Base-by-base conservation (phyloP, 2,888 invertebrate species). In the Conops quadrifasciatus region DNA sequence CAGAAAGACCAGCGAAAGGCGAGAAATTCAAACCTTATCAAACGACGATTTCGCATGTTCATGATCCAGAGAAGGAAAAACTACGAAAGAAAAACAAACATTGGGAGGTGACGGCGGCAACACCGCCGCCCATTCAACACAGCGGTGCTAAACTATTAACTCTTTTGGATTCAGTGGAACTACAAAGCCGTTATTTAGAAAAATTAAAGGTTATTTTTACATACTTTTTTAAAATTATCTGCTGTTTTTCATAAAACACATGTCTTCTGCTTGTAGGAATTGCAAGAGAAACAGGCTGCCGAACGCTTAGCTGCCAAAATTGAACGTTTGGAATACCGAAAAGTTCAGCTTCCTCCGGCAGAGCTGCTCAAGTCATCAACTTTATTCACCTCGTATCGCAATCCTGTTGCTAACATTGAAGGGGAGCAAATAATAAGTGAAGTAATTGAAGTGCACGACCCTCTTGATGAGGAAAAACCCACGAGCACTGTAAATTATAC, bases 81-180 rank as follows among this genome's bases (percentile, higher is more conserved):
- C 65, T 70, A 5, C 80, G 85, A 2, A 84, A 82, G 67, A 76
- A 78, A 47, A 78, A 80, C 1, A 84, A 81, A 72, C 73, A 82
- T 73, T 86, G 86, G 86, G 86, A 86, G 72, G 73, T 80, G 11
- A 86, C 86, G 2, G 85, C 86, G 2, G 86, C 86, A 0, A 86
- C 86, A 11, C 86, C 86, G 15, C 85, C 85, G 13, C 78, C 79
- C 0, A 82, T 86, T 62, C 80, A 80, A 51, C 80, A 85, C 73
- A 79, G 77, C 13, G 80, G 77, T 16, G 72, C 79, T 0, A 80
- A 85, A 67, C 47, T 85, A 60, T 74, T 86, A 43, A 75, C 82
- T 2, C 70, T 86, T 36, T 78, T 80, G 2, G 85, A 86, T 75
- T 86, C 86, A 0, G 82, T 85, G 0, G 79, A 80, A 56, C 74